Base-by-base conservation (phyloP, 2,888 invertebrate genomes). In the Neuroscelio doddi region DNA sequence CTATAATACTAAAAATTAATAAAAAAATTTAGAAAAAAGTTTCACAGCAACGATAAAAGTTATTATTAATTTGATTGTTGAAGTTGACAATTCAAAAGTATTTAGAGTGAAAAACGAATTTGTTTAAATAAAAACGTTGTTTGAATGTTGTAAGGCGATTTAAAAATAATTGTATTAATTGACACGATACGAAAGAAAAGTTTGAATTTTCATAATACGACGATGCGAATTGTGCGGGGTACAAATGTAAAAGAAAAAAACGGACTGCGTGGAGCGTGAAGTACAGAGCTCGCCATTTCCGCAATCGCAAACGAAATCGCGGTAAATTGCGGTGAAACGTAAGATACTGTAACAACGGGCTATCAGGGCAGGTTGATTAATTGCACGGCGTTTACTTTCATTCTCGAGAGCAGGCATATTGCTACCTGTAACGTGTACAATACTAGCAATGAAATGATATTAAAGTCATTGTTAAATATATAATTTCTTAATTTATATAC, bases 301-400 rank as follows among this genome's bases (percentile, higher is more conserved):
- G 57, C 62, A 55, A 61, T 62, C 42, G 47, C 46, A 44, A 59
- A 64, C 42, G 59, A 59, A 64, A 64, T 64, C 53, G 49, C 45
- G 52, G 52, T 51, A 51, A 56, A 64, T 58, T 64, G 52, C 49
- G 61, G 61, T 62, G 66, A 66, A 66, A 66, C 62, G 66, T 57
- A 62, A 62, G 62, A 53, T 50, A 57, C 47, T 36, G 65, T 57
- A 65, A 65, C 65, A 52, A 57, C 56, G 61, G 65, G 49, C 61
- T 65, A 65, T 61, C 56, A 59, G 61, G 65, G 56, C 65, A 57
- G 44, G 12, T 56, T 65, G 61, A 65, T 65, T 65, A 61, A 65
- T 61, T 61, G 61, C 52, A 45, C 51, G 56, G 38, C 39, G 47
- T 38, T 59, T 49, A 61, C 65, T 65, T 65, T 61, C 61, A 42